These are phyloP conservation scores for Orthonyx spaldingii DNA, from an alignment of 2,113 vertebrate genomes.

Conservation along the genomic window DNA sequence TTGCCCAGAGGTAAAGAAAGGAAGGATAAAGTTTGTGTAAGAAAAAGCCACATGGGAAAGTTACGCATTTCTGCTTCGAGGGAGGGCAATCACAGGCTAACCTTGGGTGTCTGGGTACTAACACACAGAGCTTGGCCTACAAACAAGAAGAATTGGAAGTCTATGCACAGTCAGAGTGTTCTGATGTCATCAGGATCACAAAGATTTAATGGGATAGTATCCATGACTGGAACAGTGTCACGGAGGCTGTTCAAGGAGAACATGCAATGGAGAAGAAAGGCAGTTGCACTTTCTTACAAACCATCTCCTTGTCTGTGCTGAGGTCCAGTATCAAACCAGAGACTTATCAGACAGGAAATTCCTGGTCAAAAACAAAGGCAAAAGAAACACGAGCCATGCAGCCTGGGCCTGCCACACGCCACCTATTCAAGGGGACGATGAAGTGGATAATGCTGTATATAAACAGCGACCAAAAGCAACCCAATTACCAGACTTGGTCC, in stretches of 20 bases:
- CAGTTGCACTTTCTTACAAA: not conserved
- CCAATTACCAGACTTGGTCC: not conserved
- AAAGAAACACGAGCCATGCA: not conserved
- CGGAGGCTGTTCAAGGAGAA: not conserved
- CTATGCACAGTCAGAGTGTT: not conserved
- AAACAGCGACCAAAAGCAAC: not conserved
- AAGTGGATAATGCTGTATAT: not conserved
- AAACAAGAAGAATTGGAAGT: not conserved
- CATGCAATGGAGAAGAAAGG: not conserved
- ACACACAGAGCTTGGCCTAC: not conserved
- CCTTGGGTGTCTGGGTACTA: not conserved
- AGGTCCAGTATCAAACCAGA: not conserved
- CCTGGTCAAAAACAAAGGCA: not conserved
- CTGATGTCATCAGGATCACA: not conserved
- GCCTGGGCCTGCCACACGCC: not conserved
- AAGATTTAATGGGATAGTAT: not conserved
- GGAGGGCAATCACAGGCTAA: not conserved
- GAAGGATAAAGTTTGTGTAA: not conserved
- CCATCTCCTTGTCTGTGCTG: not conserved
- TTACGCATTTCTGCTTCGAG: not conserved
- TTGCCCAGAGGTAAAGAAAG: not conserved
- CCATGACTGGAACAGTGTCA: not conserved
- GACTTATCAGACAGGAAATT: not conserved
- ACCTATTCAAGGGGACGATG: fast-evolving
- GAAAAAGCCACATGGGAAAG: not conserved